phyloP scores from a whole-genome alignment of 64 coral and sea anemone species.

The Platygyra sinensis region DNA sequence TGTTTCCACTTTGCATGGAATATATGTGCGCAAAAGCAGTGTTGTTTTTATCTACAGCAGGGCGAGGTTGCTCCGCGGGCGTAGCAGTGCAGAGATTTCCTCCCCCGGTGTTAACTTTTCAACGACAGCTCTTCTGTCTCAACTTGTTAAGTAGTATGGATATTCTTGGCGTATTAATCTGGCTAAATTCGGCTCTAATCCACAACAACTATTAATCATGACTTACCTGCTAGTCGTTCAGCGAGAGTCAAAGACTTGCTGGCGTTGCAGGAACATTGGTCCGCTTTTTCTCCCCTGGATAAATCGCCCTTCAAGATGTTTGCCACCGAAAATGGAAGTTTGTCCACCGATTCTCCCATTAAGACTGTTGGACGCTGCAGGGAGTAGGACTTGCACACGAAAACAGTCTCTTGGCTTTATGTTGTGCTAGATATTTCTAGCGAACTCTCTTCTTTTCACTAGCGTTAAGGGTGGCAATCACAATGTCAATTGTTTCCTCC shows the following conservation, averaged over 20 bases:
- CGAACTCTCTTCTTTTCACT: not conserved
- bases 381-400: not conserved
- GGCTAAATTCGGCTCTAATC: not conserved
- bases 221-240: constrained; percentile 64
- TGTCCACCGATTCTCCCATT: not conserved
- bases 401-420: not conserved
- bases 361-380: not conserved
- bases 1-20: too few relatives aligned
- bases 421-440: not conserved
- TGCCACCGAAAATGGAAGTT: constrained; percentile 29
- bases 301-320: constrained; percentile 26
- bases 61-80: too few relatives aligned
- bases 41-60: too few relatives aligned
- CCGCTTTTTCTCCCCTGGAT: not conserved
- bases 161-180: not conserved
- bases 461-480: not conserved
- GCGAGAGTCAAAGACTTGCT: constrained; percentile 43
- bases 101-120: not conserved
- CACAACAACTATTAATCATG: not conserved
- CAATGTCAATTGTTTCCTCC: not conserved
- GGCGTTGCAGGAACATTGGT: not conserved
- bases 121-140: not conserved
- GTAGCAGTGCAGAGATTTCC: not conserved
- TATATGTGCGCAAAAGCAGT: too few relatives aligned
- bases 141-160: not conserved